These are phyloP conservation scores for Furnarius figulus DNA, from an alignment of 2,113 vertebrate species.

Conservation along the genomic window DNA sequence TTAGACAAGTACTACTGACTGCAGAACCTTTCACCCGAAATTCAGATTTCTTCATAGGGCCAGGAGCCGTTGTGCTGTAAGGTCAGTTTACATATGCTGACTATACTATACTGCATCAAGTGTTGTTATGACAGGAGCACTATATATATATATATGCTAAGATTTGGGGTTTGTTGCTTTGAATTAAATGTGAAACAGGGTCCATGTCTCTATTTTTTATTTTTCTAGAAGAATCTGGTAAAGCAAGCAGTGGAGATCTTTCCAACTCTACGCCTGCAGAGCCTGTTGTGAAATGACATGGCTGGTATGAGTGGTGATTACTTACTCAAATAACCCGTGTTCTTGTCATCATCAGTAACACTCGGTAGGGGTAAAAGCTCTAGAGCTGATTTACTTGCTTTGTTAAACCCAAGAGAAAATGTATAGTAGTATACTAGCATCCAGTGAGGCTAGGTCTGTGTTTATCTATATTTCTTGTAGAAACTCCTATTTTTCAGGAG, in stretches of 20 bases:
- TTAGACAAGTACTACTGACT: neutral
- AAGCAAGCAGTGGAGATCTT: constrained; percentile 67
- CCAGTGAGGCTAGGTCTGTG: neutral
- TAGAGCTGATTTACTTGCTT: constrained; percentile 1
- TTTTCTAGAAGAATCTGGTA: constrained; percentile 74
- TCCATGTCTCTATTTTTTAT: neutral
- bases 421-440: neutral
- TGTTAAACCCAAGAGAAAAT: constrained; percentile 10
- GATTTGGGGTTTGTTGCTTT: neutral
- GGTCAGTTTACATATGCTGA: neutral
- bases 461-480: neutral
- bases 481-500: constrained; percentile 42
- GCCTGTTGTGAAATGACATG: constrained; percentile 74
- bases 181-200: neutral
- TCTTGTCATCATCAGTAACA: neutral
- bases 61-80: neutral
- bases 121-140: neutral
- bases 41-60: neutral
- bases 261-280: constrained; percentile 56
- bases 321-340: neutral
- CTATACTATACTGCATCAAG: too few relatives aligned
- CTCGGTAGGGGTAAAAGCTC: neutral
- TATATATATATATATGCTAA: too few relatives aligned
- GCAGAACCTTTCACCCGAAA: neutral
- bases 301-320: neutral